Evolutionary conservation across 2,888 invertebrate species (phyloP).

Genomic region (Troides aeacus): DNA sequence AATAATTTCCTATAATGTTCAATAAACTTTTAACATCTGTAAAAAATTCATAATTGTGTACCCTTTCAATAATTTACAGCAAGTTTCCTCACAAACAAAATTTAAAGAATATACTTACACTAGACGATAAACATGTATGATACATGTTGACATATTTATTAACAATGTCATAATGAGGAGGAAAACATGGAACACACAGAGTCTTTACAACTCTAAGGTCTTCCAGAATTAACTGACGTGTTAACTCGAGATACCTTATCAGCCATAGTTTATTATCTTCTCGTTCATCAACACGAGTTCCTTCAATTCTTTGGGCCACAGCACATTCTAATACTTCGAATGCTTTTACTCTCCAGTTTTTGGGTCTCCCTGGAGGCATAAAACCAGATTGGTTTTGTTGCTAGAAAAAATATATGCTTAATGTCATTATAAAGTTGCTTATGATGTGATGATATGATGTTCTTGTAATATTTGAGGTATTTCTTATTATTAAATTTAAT

Average conservation of each 20-base stretch:
- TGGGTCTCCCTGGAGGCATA: constrained; percentile 96
- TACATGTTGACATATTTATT: constrained; percentile 96
- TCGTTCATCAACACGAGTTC: constrained; percentile 95
- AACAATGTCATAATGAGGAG: constrained; percentile 95
- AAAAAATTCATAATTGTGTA: too few relatives aligned
- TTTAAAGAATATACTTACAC: constrained; percentile 76
- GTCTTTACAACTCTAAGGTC: constrained; percentile 95
- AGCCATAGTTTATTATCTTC: constrained; percentile 97
- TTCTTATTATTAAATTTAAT: too few relatives aligned
- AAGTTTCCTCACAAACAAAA: background rate
- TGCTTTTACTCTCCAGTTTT: constrained; percentile 92
- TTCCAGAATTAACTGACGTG: constrained; percentile 92
- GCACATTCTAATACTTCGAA: constrained; percentile 90
- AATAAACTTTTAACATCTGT: too few relatives aligned
- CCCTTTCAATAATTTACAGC: too few relatives aligned
- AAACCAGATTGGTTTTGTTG: constrained; percentile 91
- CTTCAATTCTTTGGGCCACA: constrained; percentile 93
- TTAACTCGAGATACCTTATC: constrained; percentile 94
- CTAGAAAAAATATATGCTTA: constrained; percentile 48
- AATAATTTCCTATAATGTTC: too few relatives aligned
- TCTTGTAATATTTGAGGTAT: too few relatives aligned
- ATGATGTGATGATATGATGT: too few relatives aligned
- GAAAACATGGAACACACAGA: constrained; percentile 95
- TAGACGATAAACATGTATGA: constrained; percentile 90
- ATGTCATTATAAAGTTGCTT: background rate